phyloP scores from a whole-genome alignment of 1,140 invertebrate genomes.

The Cecropterus lyciades region DNA sequence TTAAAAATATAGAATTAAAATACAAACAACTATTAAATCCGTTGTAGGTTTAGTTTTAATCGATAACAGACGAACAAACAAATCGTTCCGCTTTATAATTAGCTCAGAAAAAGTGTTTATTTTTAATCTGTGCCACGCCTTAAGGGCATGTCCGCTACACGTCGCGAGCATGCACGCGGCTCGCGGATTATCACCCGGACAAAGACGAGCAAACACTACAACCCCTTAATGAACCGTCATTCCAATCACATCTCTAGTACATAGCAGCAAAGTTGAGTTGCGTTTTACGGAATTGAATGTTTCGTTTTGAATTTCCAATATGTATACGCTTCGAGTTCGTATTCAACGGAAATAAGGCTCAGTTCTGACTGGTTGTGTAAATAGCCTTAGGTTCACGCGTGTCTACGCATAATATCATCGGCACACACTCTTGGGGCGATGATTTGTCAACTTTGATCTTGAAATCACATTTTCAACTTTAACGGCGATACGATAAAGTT shows the following conservation, averaged over 20 bases:
- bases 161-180: conserved; percentile 60
- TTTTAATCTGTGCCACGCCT: conserved; percentile 54
- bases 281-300: conserved; percentile 36
- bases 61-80: too few relatives aligned
- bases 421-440: conserved; percentile 69
- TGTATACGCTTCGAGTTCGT: conserved; percentile 38
- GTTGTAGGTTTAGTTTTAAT: too few relatives aligned
- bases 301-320: conserved; percentile 48
- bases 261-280: conserved; percentile 50
- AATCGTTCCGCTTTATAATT: too few relatives aligned
- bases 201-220: conserved; percentile 55
- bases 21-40: too few relatives aligned
- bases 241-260: conserved; percentile 52
- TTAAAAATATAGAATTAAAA: too few relatives aligned
- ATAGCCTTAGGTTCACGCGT: conserved; percentile 62
- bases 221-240: conserved; percentile 56
- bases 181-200: conserved; percentile 60
- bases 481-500: conserved; percentile 18
- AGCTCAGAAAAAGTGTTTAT: conserved; percentile 42
- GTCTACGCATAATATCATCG: conserved; percentile 77
- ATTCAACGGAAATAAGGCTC: conserved; percentile 40
- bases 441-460: conserved; percentile 68
- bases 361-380: conserved; percentile 51
- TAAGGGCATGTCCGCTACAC: conserved; percentile 44
- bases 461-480: conserved; percentile 46